phyloP scores from a whole-genome alignment of 2,888 invertebrate species.

The Coenonympha glycerion region DNA sequence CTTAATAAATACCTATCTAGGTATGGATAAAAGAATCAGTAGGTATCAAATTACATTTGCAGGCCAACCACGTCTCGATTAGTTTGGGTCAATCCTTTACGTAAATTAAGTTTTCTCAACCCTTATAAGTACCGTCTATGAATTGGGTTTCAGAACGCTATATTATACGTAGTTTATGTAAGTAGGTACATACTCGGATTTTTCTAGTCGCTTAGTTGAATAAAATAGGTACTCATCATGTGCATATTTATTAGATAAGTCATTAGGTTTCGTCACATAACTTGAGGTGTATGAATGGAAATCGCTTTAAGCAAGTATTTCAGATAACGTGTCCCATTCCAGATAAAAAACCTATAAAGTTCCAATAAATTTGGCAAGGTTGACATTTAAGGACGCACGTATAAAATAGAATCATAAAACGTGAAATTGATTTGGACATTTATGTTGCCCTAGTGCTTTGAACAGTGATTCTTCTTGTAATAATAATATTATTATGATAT shows the following conservation, averaged over 20 bases:
- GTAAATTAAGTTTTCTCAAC: constrained; percentile 16
- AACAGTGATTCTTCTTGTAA: constrained; percentile 1
- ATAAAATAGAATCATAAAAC: constrained; percentile 27
- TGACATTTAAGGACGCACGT: constrained; percentile 26
- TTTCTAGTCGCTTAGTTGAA: too few species aligned
- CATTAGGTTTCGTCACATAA: too few species aligned
- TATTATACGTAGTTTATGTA: too few species aligned
- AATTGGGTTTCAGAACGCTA: too few species aligned
- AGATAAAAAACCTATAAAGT: constrained; percentile 16
- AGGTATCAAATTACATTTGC: constrained; percentile 13
- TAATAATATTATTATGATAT: too few species aligned
- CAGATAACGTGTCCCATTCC: constrained; percentile 1
- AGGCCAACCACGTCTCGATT: constrained; percentile 4
- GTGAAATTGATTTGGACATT: constrained; percentile 25
- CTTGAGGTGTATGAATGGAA: too few species aligned
- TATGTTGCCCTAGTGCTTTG: constrained; percentile 10
- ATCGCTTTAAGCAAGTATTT: too few species aligned
- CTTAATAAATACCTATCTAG: not conserved
- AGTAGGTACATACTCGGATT: too few species aligned
- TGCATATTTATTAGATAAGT: too few species aligned
- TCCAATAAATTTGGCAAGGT: constrained; percentile 20
- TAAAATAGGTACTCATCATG: too few species aligned
- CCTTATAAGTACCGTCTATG: constrained; percentile 2
- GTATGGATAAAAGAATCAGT: constrained; percentile 16
- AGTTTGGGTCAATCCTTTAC: constrained; percentile 8